Evolutionary conservation across 1,140 invertebrate genomes (phyloP).

Genomic region (Atta cephalotes): DNA sequence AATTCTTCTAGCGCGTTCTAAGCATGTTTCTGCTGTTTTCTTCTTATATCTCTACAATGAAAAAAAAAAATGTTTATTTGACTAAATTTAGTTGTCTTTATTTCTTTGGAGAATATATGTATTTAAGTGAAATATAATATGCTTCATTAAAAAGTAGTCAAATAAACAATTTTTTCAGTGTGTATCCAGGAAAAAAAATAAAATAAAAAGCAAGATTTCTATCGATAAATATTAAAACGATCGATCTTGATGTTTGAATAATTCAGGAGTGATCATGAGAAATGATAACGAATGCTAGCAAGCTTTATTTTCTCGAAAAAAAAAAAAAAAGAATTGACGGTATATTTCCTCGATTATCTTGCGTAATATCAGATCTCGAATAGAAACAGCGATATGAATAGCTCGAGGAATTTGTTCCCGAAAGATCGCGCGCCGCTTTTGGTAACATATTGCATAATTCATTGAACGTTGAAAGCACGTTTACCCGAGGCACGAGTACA

Average conservation of each 20-base stretch:
- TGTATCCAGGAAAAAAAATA: background rate
- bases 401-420: background rate
- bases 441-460: slow-evolving; percentile 7
- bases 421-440: slow-evolving; percentile 6
- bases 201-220: background rate
- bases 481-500: background rate
- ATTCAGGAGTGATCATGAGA: background rate
- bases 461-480: slow-evolving; percentile 15
- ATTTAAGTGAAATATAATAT: no score
- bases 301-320: no score
- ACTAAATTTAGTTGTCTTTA: no score
- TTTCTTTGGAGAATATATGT: no score
- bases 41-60: no score
- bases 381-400: background rate
- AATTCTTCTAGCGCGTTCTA: background rate
- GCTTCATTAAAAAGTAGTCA: no score
- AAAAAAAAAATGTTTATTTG: no score
- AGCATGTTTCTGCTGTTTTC: background rate
- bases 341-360: background rate
- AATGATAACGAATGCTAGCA: background rate
- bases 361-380: background rate
- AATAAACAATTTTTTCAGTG: no score
- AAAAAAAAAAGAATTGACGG: no score
- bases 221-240: slow-evolving; percentile 1
- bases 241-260: background rate